A percentile compares a stretch with the other conserved stretches of the same genome.
Conservation (phyloP, 1,140 invertebrate species). For the Kradibia gibbosae region DNA sequence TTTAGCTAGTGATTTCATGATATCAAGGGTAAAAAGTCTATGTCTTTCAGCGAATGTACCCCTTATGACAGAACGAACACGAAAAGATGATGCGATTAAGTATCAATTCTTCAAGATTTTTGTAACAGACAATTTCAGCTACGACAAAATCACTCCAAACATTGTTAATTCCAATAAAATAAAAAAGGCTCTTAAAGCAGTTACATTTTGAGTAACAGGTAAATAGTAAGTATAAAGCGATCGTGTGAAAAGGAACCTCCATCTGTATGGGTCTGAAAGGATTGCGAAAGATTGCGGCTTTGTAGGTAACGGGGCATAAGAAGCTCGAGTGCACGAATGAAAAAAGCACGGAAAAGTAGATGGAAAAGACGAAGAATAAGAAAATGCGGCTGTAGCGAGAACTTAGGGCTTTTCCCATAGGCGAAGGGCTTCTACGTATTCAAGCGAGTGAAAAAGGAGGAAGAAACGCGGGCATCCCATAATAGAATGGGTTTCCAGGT, state of each 20-base stretch:
- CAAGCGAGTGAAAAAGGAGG: conserved; percentile 50
- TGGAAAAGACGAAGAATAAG: conserved; percentile 27
- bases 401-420: conserved; percentile 57
- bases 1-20: conserved; percentile 8
- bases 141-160: conserved; percentile 14
- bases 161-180: conserved; percentile 17
- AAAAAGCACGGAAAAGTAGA: not conserved
- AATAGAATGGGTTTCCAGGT: conserved; percentile 68
- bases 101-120: not conserved
- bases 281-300: conserved; percentile 58
- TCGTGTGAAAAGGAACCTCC: conserved; percentile 59
- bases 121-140: not conserved
- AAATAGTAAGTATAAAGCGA: not conserved
- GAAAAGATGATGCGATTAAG: conserved; percentile 47
- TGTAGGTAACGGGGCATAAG: not conserved
- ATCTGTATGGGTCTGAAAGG: conserved; percentile 57
- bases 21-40: not conserved
- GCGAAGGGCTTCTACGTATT: conserved; percentile 43
- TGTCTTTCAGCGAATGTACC: conserved; percentile 17
- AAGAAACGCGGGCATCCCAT: conserved; percentile 56
- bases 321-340: conserved; percentile 1
- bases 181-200: not conserved
- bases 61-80: conserved; percentile 23
- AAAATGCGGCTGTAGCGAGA: conserved; percentile 25
- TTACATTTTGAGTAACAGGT: not conserved